phyloP scores from a whole-genome alignment of 2,113 vertebrate genomes.

The Tragulus kanchil region DNA sequence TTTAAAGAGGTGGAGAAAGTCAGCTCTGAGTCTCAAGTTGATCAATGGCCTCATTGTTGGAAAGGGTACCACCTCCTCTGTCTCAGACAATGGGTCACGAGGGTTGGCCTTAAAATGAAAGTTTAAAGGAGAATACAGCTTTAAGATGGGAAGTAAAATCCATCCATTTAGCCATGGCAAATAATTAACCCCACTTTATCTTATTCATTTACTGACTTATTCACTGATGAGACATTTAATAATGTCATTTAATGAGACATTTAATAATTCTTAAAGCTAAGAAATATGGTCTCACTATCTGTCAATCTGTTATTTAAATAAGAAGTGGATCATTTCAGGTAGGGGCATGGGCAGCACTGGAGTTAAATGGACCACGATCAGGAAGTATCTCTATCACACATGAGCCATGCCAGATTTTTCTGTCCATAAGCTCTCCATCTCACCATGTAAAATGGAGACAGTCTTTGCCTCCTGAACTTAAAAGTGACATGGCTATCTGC shows the following conservation, averaged over 20 bases:
- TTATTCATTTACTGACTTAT: background rate
- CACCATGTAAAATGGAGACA: background rate
- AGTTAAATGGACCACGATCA: background rate
- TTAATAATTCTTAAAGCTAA: background rate
- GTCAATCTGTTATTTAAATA: background rate
- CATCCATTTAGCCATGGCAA: background rate
- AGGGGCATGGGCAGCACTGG: background rate
- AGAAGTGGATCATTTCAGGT: background rate
- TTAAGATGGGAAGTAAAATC: conserved; percentile 49
- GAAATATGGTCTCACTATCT: background rate
- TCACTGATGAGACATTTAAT: background rate
- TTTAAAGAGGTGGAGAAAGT: background rate
- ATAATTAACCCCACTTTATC: conserved; percentile 1
- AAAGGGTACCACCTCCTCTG: background rate
- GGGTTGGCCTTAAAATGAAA: conserved; percentile 53
- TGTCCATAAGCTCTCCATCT: background rate
- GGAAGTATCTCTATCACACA: background rate
- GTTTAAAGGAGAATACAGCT: conserved; percentile 25
- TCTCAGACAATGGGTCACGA: conserved; percentile 47
- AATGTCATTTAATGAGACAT: background rate
- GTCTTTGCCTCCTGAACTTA: background rate
- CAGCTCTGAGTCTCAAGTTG: background rate
- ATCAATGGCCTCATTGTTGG: conserved; percentile 58
- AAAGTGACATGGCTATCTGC: background rate
- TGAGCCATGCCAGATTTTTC: background rate